phyloP scores from a whole-genome alignment of 2,113 vertebrate species.

The Australoheros scitulus region DNA sequence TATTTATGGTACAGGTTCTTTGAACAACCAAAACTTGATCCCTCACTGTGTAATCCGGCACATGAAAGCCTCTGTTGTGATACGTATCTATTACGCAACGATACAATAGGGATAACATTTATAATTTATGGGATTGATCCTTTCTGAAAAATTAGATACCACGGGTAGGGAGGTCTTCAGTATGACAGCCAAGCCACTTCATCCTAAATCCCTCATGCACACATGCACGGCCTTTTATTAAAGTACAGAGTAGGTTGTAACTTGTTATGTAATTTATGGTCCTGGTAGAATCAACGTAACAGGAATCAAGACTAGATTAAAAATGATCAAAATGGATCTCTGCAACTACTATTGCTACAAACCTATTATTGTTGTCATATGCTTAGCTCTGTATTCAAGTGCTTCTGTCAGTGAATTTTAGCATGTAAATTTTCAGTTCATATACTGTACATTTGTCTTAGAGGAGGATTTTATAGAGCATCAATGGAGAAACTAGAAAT shows the following conservation, averaged over 20 bases:
- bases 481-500: background rate
- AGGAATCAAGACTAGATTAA: background rate
- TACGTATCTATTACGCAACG: conserved; percentile 62
- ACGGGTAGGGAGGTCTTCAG: conserved; percentile 42
- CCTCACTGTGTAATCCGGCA: conserved; percentile 47
- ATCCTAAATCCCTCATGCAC: background rate
- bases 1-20: conserved; percentile 28
- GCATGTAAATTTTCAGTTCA: background rate
- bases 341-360: too few species aligned
- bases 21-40: conserved; percentile 49
- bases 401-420: background rate
- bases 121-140: conserved; percentile 68
- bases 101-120: conserved; percentile 58
- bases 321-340: background rate
- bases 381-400: background rate
- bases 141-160: conserved; percentile 60
- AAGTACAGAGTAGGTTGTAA: background rate
- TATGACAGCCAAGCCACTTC: background rate
- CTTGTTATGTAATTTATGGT: too few species aligned
- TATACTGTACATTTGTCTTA: background rate
- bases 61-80: conserved; percentile 53
- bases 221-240: background rate
- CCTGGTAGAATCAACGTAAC: background rate
- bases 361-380: background rate
- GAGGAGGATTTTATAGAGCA: background rate